Evolutionary conservation across 2,888 invertebrate species (phyloP), one percentile per base, ranked within the genome.

Genomic region (Acleris literana): DNA sequence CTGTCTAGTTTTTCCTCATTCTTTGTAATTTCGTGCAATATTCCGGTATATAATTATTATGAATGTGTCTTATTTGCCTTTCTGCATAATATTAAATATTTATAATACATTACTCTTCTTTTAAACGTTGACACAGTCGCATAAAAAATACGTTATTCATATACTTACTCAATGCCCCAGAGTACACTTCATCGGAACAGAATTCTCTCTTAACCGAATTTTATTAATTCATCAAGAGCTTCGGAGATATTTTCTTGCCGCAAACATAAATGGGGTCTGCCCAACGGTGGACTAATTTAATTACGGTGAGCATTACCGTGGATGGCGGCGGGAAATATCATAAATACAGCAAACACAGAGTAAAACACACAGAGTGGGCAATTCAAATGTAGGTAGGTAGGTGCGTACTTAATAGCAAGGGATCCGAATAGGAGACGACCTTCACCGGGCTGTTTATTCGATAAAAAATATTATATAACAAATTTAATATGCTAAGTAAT

Each of bases 281-380:
- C 64, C 55, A 55, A 18, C 49, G 60, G 49, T 55, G 49, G 59
- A 48, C 55, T 51, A 44, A 61, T 51, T 56, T 49, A 39, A 65
- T 65, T 60, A 61, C 39, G 60, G 54, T 29, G 33, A 29, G 51
- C 20, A 44, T 61, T 48, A 51, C 44, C 59, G 43, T 20, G 44
- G 54, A 49, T 25, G 25, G 46, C 46, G 52, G 53, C 46, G 43
- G 53, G 18, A 51, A 39, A 55, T 51, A 44, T 61, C 60, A 55
- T 65, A 65, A 65, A 60, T 65, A 65, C 6, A 55, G 54, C 13
- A 52, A 13, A 39, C 17, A n/a, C 3, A 46, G 46, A 46, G 46
- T 17, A 46, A n/a, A n/a, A n/a, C 17, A 7, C 17, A 6, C 46
- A n/a, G 49, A 58, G 29, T 25, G 16, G 29, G 2, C 46, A 46